phyloP scores from a whole-genome alignment of 2,888 invertebrate species.

The Phragmatobia fuliginosa region DNA sequence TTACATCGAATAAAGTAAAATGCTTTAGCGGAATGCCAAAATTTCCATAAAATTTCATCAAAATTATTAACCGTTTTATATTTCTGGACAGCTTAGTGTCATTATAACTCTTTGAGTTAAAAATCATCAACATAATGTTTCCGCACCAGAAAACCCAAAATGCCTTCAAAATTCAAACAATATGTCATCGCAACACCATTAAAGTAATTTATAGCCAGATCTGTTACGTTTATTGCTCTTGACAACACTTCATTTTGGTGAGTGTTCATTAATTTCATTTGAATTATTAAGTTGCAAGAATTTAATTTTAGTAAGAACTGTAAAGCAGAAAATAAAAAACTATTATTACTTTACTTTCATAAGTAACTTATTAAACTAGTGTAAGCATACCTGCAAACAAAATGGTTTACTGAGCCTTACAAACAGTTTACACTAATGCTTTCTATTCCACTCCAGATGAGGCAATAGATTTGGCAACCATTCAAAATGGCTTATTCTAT shows the following conservation, averaged over 20 bases:
- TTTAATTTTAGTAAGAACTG: too few species aligned
- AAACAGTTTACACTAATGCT: neutral
- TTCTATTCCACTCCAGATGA: neutral
- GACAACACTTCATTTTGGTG: neutral
- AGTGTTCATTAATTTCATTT: neutral
- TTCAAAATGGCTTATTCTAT: constrained; percentile 1
- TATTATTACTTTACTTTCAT: too few species aligned
- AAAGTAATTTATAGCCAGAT: neutral
- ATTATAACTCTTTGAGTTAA: too few species aligned
- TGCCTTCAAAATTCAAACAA: neutral
- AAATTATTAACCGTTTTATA: too few species aligned
- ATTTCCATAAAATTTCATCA: too few species aligned
- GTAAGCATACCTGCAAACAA: neutral
- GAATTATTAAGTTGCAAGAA: neutral
- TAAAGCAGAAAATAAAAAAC: too few species aligned
- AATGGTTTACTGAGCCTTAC: neutral
- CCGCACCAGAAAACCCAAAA: neutral
- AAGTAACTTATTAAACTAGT: too few species aligned
- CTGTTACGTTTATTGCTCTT: constrained; percentile 8
- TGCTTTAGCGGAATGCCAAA: too few species aligned
- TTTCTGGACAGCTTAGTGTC: too few species aligned
- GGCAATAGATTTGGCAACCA: constrained; percentile 2
- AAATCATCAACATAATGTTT: neutral
- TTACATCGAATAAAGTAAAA: too few species aligned
- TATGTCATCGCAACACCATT: constrained; percentile 6